Percentiles rank a stretch among this genome's conserved stretches.
Conservation (phyloP, 2,888 invertebrate genomes). For the Spodoptera exigua region DNA sequence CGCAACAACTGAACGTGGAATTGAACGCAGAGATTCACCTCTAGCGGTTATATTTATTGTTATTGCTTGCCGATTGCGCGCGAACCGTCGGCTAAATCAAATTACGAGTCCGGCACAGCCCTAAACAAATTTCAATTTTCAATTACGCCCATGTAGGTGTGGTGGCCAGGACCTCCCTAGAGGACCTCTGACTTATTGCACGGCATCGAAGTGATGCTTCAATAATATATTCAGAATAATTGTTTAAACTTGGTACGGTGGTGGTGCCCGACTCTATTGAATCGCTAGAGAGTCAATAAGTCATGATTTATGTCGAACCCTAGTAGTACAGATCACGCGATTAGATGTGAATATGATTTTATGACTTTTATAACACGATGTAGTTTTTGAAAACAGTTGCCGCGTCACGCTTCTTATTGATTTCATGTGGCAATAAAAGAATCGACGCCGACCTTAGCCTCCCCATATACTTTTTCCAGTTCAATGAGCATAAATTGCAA, state of each 20-base stretch:
- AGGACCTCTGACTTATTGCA: constrained; percentile 84
- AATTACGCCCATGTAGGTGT: constrained; percentile 82
- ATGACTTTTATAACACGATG: constrained; percentile 67
- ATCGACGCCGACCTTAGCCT: constrained; percentile 82
- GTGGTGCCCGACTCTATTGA: constrained; percentile 71
- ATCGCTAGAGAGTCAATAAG: constrained; percentile 72
- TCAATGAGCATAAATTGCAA: constrained; percentile 88
- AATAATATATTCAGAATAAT: constrained; percentile 86
- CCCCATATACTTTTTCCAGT: constrained; percentile 86
- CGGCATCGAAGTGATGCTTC: constrained; percentile 72
- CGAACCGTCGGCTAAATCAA: constrained; percentile 80
- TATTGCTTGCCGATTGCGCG: constrained; percentile 80
- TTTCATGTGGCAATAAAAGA: constrained; percentile 85
- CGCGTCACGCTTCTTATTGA: constrained; percentile 83
- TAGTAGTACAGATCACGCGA: constrained; percentile 50
- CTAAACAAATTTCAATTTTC: constrained; percentile 89
- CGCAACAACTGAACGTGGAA: constrained; percentile 66
- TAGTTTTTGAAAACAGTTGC: constrained; percentile 68
- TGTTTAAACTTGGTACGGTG: constrained; percentile 66
- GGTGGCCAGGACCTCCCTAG: constrained; percentile 75
- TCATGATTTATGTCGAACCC: constrained; percentile 62
- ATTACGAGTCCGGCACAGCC: constrained; percentile 81
- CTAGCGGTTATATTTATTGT: constrained; percentile 81
- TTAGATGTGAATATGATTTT: constrained; percentile 65
- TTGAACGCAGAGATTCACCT: constrained; percentile 72